Percentiles rank a stretch among this genome's conserved stretches.
These are phyloP conservation scores for Ciconia boyciana DNA, from an alignment of 2,113 vertebrate species.

Conservation along the genomic window DNA sequence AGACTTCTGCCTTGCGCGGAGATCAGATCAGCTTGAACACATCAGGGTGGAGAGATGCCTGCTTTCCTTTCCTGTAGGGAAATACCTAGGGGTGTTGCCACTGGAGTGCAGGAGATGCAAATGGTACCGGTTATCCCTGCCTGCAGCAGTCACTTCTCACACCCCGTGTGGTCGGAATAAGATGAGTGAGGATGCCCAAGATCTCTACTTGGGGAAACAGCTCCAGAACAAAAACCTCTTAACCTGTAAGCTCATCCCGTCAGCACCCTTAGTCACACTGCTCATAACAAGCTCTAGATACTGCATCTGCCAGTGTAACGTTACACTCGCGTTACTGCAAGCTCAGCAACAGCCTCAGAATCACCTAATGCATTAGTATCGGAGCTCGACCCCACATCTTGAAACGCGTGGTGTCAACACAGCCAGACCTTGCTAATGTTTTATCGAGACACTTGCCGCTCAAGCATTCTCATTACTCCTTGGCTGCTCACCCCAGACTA, in stretches of 20 bases:
- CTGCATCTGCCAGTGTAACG: rapidly evolving
- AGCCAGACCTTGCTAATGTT: background rate
- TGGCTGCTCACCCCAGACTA: background rate
- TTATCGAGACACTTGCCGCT: background rate
- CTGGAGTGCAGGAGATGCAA: background rate
- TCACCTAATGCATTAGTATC: rapidly evolving
- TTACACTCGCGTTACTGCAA: rapidly evolving
- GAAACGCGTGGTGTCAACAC: background rate
- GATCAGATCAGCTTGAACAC: rapidly evolving
- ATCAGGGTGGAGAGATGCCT: background rate
- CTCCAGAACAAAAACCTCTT: background rate
- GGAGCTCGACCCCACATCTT: background rate
- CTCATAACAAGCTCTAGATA: background rate
- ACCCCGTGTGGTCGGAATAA: background rate
- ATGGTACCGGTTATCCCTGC: rapidly evolving
- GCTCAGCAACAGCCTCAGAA: background rate
- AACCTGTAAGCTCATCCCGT: background rate
- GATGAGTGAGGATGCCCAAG: background rate
- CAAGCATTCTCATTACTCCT: background rate
- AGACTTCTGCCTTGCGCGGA: background rate
- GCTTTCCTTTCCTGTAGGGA: background rate
- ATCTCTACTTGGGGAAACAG: background rate
- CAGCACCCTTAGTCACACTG: background rate
- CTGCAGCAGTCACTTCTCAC: background rate
- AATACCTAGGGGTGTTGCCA: background rate